Evolutionary conservation across 2,797 vertebrate species (phyloP), one percentile per base, ranked within the genome.

Genomic region (Schizopygopsis pylzovi): DNA sequence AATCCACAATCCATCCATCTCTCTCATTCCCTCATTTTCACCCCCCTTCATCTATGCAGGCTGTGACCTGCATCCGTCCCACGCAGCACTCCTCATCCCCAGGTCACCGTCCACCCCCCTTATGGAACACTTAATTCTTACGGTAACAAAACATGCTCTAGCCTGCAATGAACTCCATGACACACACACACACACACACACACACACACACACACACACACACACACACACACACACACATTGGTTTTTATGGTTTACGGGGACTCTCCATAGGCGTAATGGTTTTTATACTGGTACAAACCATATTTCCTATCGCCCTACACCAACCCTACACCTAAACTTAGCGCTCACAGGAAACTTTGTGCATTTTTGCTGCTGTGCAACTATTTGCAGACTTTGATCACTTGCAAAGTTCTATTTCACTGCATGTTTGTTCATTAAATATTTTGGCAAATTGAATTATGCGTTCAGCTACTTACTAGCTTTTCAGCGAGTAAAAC

Each of bases 1-100:
- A 89, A 67, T 56, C 84, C 76, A 72, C 39, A 85, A 70, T 85
- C 68, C 81, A 70, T 85, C 59, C 78, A 59, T 85, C 72, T 82
- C 79, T 79, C 54, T 85, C 76, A 85, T 80, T 68, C 43, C 52
- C 59, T 88, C 16, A 68, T 20, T 80, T 61, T 43, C 79, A 20
- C 56, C 63, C 54, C 45, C 71, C 75, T 71, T 54, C 37, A 67
- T 39, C 33, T 41, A 52, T 82, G 79, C 86, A 84, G 65, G 86
- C 72, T 81, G 77, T 85, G 89, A 89, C 82, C 86, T 86, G 88
- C 77, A 87, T 68, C 59, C 78, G 33, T 83, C 63, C 67, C 47
- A 59, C 28, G 49, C 79, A 78, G 25, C 52, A 70, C 65, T 63
- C 25, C 39, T 83, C 65, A 79, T 67, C 59, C 86, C 56, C 75